Percentiles rank a stretch among this genome's conserved stretches.
These are phyloP conservation scores for Steromphala cineraria DNA, from an alignment of 2,888 invertebrate species.

Conservation along the genomic window DNA sequence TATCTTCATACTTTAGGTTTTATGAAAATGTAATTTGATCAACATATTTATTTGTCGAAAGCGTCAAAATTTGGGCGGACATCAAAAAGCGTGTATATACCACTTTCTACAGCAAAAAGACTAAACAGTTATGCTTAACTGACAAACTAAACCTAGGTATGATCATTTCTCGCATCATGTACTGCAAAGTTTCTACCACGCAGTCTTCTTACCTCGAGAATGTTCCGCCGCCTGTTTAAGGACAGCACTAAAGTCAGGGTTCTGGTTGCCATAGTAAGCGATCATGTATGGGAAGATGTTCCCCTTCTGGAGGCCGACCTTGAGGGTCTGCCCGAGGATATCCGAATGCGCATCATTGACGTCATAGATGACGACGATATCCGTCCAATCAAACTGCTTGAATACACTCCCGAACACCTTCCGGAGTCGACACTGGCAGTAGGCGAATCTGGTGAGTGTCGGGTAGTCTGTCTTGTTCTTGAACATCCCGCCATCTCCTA, in stretches of 20 bases:
- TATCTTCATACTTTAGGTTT: too few species aligned
- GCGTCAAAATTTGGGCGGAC: too few species aligned
- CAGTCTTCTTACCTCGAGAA: slow-evolving; percentile 48
- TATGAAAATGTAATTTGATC: too few species aligned
- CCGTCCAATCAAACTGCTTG: slow-evolving; percentile 50
- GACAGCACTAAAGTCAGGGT: slow-evolving; percentile 26
- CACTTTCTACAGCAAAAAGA: too few species aligned
- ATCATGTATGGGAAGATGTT: slow-evolving; percentile 44
- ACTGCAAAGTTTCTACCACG: too few species aligned
- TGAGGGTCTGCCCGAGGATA: slow-evolving; percentile 50
- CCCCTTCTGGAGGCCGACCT: slow-evolving; percentile 42
- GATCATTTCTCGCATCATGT: too few species aligned
- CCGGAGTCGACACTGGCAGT: slow-evolving; percentile 64
- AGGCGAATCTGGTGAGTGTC: slow-evolving; percentile 62
- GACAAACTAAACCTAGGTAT: too few species aligned
- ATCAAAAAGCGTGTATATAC: too few species aligned
- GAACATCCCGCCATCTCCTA: slow-evolving; percentile 55
- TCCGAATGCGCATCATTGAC: slow-evolving; percentile 45
- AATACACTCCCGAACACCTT: slow-evolving; percentile 59
- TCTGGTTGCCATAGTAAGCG: slow-evolving; percentile 44
- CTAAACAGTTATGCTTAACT: too few species aligned
- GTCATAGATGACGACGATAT: slow-evolving; percentile 59
- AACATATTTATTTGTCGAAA: too few species aligned
- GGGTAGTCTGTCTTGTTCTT: slow-evolving; percentile 59
- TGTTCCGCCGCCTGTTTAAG: slow-evolving; percentile 38